Evolutionary conservation across 2,113 vertebrate genomes (phyloP), one percentile per base, ranked within the genome.

Genomic region (Sceloporus tristichus): DNA sequence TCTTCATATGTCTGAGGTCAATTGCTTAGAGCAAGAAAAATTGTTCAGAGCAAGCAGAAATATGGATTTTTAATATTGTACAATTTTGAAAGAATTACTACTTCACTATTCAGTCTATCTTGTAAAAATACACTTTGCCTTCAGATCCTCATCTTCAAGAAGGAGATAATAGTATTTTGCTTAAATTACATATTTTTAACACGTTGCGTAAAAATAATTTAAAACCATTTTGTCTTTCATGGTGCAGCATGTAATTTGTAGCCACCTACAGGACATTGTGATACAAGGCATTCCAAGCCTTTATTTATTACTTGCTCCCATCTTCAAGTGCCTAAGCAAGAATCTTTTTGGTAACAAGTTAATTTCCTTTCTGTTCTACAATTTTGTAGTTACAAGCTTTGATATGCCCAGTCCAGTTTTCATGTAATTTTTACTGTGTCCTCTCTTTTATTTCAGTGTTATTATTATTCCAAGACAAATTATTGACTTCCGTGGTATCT

Each of bases 381-480:
- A 11, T 9, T 21, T 34, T 56, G 83, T 74, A 91, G 79, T 16
- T 7, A 48, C 0, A 29, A 87, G 77, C 18, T 92, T 71, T 29
- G 68, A 53, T 77, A 23, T 18, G 18, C 78, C 56, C 9, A 92
- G 27, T 84, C 11, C 21, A 38, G 53, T 74, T 23, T 88, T 88
- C 27, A 16, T 11, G 0, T 87, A 76, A 56, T 59, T 85, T 40
- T 86, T 68, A 13, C 48, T 80, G 48, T 79, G 66, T 73, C 3
- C 4, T 0, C 40, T 59, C 92, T 14, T 48, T 77, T 89, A 88
- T 73, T 65, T 23, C 21, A 62, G 19, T 2, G 29, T 59, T 80
- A 7, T 79, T 84, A 82, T 90, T 65, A 34, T 34, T 34, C 75
- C 29, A 93, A 89, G 89, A 59, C 23, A 94, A 93, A 90, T 66